Percentiles rank a stretch among this genome's conserved stretches.
Evolutionary conservation across 2,888 invertebrate species (phyloP).

Genomic region (Carterocephalus palaemon): DNA sequence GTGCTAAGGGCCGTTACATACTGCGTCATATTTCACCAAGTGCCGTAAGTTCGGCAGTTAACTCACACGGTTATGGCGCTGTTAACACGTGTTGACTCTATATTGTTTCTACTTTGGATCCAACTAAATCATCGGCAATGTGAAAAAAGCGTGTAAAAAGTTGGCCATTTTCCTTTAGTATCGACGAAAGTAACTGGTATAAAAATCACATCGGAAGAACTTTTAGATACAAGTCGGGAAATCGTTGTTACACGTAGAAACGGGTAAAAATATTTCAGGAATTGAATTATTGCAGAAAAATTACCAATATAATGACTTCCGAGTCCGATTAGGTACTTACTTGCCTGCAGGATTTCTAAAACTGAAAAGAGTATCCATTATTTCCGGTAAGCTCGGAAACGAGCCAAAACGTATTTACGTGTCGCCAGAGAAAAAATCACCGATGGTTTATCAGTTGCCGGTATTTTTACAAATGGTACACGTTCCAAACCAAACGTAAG

Average conservation of each 20-base stretch:
- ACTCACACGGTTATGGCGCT: conserved; percentile 68
- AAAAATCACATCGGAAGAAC: conserved; percentile 23
- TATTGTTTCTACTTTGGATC: conserved; percentile 58
- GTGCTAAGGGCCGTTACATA: conserved; percentile 63
- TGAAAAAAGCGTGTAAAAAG: conserved; percentile 47
- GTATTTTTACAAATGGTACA: conserved; percentile 44
- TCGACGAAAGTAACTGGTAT: conserved; percentile 2
- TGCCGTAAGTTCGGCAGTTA: conserved; percentile 76
- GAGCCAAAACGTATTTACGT: conserved; percentile 54
- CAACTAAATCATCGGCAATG: conserved; percentile 56
- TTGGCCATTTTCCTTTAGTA: conserved; percentile 23
- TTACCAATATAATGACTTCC: too few relatives aligned
- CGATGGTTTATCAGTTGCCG: conserved; percentile 47
- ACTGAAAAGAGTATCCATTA: conserved; percentile 43
- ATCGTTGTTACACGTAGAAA: too few relatives aligned
- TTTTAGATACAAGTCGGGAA: too few relatives aligned
- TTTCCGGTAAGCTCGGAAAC: conserved; percentile 50
- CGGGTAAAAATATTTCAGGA: too few relatives aligned
- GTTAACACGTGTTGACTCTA: conserved; percentile 75
- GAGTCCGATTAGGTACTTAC: too few relatives aligned
- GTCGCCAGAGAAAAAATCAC: conserved; percentile 40
- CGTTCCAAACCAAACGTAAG: conserved; percentile 34
- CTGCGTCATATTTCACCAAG: conserved; percentile 75
- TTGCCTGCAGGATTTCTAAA: conserved; percentile 37
- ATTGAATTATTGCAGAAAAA: too few relatives aligned